Conservation (phyloP, 2,797 vertebrate genomes). For the Pristis pectinata region DNA sequence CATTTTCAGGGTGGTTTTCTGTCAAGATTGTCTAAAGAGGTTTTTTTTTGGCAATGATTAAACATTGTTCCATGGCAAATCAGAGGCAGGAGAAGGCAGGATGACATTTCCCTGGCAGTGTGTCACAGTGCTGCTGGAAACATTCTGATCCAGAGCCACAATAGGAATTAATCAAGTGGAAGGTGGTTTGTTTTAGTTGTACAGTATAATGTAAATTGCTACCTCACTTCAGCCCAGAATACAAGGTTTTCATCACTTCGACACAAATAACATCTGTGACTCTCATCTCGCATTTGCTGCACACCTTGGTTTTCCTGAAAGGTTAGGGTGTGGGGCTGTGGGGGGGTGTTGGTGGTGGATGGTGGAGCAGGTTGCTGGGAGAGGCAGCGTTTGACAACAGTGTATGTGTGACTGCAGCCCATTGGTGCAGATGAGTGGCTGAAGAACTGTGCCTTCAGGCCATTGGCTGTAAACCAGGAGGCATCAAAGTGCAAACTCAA, state of each 20-base stretch:
- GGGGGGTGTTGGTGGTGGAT: too few relatives aligned
- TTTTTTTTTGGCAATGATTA: constrained; percentile 13
- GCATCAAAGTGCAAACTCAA: too few relatives aligned
- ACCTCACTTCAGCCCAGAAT: background rate
- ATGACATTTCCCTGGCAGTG: constrained; percentile 7
- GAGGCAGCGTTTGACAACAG: background rate
- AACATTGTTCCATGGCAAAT: background rate
- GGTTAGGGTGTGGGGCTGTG: background rate
- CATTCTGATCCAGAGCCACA: background rate
- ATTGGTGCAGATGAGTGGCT: background rate
- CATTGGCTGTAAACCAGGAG: background rate
- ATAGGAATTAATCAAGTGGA: constrained; percentile 21
- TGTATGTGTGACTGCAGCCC: background rate
- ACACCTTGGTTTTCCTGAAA: background rate
- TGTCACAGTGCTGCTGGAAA: background rate
- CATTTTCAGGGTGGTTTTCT: background rate
- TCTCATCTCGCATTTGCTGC: background rate
- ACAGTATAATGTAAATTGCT: background rate
- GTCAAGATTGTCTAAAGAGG: background rate
- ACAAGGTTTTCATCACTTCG: background rate
- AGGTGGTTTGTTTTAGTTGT: background rate
- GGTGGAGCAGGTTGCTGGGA: too few relatives aligned
- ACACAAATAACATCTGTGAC: background rate
- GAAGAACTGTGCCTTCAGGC: background rate
- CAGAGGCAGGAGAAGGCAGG: background rate